These are phyloP conservation scores for Drosophila picticornis DNA, from an alignment of 2,888 invertebrate species.

Conservation along the genomic window DNA sequence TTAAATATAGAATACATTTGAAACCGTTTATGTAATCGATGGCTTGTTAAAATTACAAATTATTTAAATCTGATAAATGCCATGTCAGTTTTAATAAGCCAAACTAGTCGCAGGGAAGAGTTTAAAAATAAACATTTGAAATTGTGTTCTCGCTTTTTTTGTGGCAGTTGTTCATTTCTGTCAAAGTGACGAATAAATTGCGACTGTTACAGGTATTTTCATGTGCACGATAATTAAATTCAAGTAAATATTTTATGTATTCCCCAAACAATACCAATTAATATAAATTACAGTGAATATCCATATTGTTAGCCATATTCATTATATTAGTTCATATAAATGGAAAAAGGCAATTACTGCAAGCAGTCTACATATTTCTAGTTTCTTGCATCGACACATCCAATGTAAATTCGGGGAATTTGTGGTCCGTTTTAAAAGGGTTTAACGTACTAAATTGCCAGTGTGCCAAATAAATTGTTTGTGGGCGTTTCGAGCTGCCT, in stretches of 20 bases:
- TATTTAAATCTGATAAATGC: neutral
- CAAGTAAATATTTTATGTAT: too few relatives aligned
- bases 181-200: constrained; percentile 18
- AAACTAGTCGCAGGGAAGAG: constrained; percentile 4
- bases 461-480: neutral
- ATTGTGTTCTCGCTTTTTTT: constrained; percentile 5
- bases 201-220: too few relatives aligned
- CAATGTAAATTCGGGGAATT: constrained; percentile 1
- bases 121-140: neutral
- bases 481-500: constrained; percentile 37
- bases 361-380: neutral
- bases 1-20: neutral
- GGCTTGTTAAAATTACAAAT: neutral
- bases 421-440: constrained; percentile 6
- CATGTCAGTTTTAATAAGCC: constrained; percentile 4
- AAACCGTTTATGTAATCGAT: neutral
- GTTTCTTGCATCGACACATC: neutral
- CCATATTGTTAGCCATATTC: too few relatives aligned
- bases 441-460: constrained; percentile 12
- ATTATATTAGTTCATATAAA: too few relatives aligned
- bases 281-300: too few relatives aligned
- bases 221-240: too few relatives aligned
- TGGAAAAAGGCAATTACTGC: neutral
- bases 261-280: too few relatives aligned
- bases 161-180: constrained; percentile 32